Percentiles rank a stretch among this genome's conserved stretches.
Conservation (phyloP, 1,140 invertebrate genomes). For the Drosophila kurseongensis region DNA sequence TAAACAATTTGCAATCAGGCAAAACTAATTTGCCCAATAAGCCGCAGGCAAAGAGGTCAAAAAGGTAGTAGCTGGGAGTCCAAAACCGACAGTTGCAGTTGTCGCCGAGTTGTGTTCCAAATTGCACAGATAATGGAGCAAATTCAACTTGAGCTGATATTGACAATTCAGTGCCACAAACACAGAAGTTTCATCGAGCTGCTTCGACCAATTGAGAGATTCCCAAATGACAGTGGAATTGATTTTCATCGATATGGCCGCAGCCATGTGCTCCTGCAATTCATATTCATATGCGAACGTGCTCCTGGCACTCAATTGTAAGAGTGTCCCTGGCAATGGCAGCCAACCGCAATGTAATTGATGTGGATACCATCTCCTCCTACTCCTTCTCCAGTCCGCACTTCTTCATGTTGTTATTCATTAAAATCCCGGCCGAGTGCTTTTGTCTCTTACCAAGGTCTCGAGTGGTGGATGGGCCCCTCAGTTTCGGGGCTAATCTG, state of each 20-base stretch:
- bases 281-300: conserved; percentile 63
- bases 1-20: conserved; percentile 60
- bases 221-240: conserved; percentile 58
- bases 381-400: background rate
- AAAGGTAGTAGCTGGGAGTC: conserved; percentile 17
- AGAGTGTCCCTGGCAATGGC: conserved; percentile 35
- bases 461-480: conserved; percentile 29
- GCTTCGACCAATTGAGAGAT: conserved; percentile 55
- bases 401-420: conserved; percentile 58
- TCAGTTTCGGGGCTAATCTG: conserved; percentile 58
- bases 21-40: conserved; percentile 69
- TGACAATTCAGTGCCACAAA: conserved; percentile 61
- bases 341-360: conserved; percentile 52
- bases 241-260: conserved; percentile 65
- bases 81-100: conserved; percentile 30
- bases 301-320: conserved; percentile 24
- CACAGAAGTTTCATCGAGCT: conserved; percentile 44
- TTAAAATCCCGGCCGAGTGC: conserved; percentile 65
- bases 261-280: conserved; percentile 30
- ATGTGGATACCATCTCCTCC: conserved; percentile 46
- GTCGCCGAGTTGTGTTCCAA: conserved; percentile 19
- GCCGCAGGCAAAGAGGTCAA: conserved; percentile 55
- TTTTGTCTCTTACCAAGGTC: conserved; percentile 51
- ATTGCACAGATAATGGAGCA: conserved; percentile 54
- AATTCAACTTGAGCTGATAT: conserved; percentile 53